Conservation (phyloP, 2,113 vertebrate species). For the Sterna hirundo region DNA sequence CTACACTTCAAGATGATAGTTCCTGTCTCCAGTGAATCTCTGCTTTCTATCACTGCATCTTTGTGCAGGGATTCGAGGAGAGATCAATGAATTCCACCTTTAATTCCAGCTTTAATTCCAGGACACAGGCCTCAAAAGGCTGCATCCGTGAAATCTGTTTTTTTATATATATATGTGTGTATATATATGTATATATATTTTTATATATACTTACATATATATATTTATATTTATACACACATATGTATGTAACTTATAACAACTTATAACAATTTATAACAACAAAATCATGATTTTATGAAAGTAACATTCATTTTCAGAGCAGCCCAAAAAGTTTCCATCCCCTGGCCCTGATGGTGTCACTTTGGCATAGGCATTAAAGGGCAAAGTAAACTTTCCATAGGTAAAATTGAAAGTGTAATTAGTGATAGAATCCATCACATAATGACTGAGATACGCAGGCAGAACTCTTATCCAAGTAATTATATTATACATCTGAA, state of each 20-base stretch:
- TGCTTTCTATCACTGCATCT: neutral
- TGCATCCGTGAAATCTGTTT: neutral
- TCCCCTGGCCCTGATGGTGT: neutral
- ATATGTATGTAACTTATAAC: too few relatives aligned
- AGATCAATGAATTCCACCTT: neutral
- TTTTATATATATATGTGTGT: too few relatives aligned
- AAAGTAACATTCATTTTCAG: neutral
- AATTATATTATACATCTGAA: neutral
- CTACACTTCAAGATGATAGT: neutral
- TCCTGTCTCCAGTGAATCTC: neutral
- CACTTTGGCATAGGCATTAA: neutral
- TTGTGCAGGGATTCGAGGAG: neutral
- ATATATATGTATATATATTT: too few relatives aligned
- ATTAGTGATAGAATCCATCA: neutral
- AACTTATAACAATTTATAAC: neutral
- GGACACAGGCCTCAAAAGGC: neutral
- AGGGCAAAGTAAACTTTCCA: neutral
- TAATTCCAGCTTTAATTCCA: neutral
- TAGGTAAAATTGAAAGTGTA: neutral
- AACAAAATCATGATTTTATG: neutral
- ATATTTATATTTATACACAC: neutral
- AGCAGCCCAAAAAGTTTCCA: neutral
- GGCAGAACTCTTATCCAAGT: neutral
- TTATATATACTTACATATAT: neutral
- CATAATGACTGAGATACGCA: neutral